Conservation (phyloP, 2,113 vertebrate genomes). For the Lepisosteus osseus region DNA sequence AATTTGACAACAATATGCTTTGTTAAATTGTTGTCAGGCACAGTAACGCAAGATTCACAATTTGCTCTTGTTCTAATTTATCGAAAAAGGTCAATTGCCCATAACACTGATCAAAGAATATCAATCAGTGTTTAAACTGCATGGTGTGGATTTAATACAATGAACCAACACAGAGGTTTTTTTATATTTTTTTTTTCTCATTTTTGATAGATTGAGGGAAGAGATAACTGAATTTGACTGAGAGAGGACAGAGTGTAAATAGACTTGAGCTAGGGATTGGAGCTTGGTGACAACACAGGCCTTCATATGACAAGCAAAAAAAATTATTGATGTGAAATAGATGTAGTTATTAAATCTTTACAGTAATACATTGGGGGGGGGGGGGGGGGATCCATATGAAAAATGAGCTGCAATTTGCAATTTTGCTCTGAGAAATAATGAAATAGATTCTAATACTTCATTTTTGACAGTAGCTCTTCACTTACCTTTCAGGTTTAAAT, state of each 20-base stretch:
- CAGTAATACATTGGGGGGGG: conserved; percentile 35
- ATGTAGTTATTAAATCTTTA: conserved; percentile 57
- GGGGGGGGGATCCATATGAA: conserved; percentile 29
- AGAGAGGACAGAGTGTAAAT: conserved; percentile 34
- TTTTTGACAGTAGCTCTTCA: too few species aligned
- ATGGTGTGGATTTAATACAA: conserved; percentile 36
- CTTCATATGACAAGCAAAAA: conserved; percentile 58
- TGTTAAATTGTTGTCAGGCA: conserved; percentile 57
- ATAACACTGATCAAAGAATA: conserved; percentile 52
- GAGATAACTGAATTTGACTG: conserved; percentile 38
- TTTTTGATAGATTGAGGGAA: conserved; percentile 35
- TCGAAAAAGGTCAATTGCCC: conserved; percentile 44
- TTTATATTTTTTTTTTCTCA: conserved; percentile 31
- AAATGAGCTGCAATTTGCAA: conserved; percentile 35
- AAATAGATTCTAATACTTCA: too few species aligned
- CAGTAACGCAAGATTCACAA: conserved; percentile 48
- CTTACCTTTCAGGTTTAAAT: too few species aligned
- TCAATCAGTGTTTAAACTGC: conserved; percentile 48
- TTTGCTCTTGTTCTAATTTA: conserved; percentile 26
- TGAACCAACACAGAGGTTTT: conserved; percentile 23
- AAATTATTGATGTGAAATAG: conserved; percentile 45
- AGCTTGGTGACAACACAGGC: conserved; percentile 50
- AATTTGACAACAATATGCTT: conserved; percentile 46
- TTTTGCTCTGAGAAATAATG: too few species aligned
- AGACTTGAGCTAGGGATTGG: conserved; percentile 40